Conservation (phyloP, 1,140 invertebrate species). For the Drosophila nannoptera region DNA sequence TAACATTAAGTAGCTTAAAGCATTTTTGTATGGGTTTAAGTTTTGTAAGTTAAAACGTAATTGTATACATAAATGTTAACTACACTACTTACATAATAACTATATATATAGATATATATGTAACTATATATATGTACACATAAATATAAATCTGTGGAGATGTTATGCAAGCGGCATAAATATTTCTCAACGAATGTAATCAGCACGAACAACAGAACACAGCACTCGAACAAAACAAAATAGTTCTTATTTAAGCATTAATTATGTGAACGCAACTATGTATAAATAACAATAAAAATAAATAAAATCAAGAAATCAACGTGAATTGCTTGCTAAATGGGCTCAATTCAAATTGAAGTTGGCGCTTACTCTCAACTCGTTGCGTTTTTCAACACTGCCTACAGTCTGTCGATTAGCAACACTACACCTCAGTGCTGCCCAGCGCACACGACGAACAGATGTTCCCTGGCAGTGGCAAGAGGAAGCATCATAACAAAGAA, state of each 20-base stretch:
- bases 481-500: conserved; percentile 56
- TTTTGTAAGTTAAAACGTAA: conserved; percentile 75
- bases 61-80: conserved; percentile 69
- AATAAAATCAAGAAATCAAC: conserved; percentile 42
- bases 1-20: conserved; percentile 70
- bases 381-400: conserved; percentile 9
- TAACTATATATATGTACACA: conserved; percentile 5
- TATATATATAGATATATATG: conserved; percentile 19
- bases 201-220: conserved; percentile 43
- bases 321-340: neutral
- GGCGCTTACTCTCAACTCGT: neutral
- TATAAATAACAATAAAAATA: conserved; percentile 62
- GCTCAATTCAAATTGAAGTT: conserved; percentile 12
- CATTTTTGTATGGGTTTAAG: conserved; percentile 77
- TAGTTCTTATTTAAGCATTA: conserved; percentile 56
- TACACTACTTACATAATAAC: conserved; percentile 43
- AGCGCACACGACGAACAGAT: conserved; percentile 21
- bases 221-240: conserved; percentile 17
- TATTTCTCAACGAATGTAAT: conserved; percentile 54
- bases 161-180: conserved; percentile 48
- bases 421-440: conserved; percentile 20
- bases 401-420: neutral
- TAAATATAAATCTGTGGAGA: conserved; percentile 38
- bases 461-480: conserved; percentile 31
- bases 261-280: conserved; percentile 57